Base-by-base conservation (phyloP, 2,888 invertebrate species). In the Morpho helenor region DNA sequence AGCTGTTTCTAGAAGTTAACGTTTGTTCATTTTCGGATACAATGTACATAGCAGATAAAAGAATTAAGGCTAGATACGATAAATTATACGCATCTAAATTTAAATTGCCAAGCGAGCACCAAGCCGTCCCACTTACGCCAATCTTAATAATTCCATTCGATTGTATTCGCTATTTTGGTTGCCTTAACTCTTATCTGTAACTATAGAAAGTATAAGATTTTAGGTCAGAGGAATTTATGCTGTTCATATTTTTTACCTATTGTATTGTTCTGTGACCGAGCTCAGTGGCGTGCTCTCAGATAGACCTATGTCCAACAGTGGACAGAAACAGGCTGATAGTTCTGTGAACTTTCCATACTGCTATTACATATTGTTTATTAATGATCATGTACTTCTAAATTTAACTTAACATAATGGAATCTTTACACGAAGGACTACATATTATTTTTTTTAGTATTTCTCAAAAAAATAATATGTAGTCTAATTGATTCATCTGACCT, bases 171-270 rank as follows among this genome's bases (percentile, higher is more conserved):
- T 68, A 76, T 72, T 76, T 73, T 73, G 73, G 74, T 77, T 80
- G 76, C 70, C 73, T 79, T 79, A 77, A 80, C 75, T 82, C 75
- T 82, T 80, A 82, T 81, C 79, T 77, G 56, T 72, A 76, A 70
- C 68, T 66, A 62, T 72, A 77, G 76, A 80, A 74, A 72, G 66
- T 61, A 62, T 43, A 49, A 51, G 46, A 64, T 66, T 66, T 60
- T 62, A 61, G 66, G 67, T 66, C 65, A 66, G 50, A 66, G 56
- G 59, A 61, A 64, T 60, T 59, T 64, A 51, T 63, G 61, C 49
- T 57, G 57, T 62, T 62, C 62, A 60, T 49, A 60, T 62, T 63
- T 64, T 62, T 57, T 54, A 46, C 43, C 45, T 56, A 54, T 50
- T 56, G 57, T 51, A 16, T 16, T 16, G 16, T 16, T 16, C 16